These are phyloP conservation scores for Cataglyphis livida DNA, from an alignment of 2,888 invertebrate genomes.

Conservation along the genomic window DNA sequence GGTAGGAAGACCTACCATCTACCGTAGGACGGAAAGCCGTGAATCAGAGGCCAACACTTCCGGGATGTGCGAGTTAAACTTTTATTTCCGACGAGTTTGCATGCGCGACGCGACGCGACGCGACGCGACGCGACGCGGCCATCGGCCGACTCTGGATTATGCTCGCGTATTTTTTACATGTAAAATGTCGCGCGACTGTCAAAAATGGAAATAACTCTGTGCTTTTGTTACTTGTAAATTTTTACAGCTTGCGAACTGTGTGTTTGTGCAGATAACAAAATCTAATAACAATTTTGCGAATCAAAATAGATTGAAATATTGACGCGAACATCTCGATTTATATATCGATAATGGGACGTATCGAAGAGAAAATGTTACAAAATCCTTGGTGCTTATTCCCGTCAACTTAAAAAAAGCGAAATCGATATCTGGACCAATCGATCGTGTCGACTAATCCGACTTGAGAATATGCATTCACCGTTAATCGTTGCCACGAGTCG, in stretches of 20 bases:
- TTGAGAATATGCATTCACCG: conserved; percentile 46
- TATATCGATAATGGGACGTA: not conserved
- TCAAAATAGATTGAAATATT: not conserved
- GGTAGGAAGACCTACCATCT: conserved; percentile 70
- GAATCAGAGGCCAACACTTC: conserved; percentile 61
- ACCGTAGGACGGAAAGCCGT: conserved; percentile 62
- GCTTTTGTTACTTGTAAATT: not conserved
- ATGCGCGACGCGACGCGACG: conserved; percentile 57
- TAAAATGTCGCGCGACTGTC: not conserved
- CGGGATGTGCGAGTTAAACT: conserved; percentile 65
- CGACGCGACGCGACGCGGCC: conserved; percentile 29
- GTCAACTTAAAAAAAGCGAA: conserved; percentile 22
- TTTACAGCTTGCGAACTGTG: not conserved
- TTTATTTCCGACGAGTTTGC: conserved; percentile 63
- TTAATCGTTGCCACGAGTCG: conserved; percentile 24
- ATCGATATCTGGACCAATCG: conserved; percentile 30
- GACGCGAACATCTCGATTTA: not conserved
- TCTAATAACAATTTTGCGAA: conserved; percentile 12
- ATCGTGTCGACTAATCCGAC: conserved; percentile 42
- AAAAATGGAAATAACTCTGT: conserved; percentile 12
- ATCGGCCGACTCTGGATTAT: conserved; percentile 26
- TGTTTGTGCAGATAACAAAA: not conserved
- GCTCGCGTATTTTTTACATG: conserved; percentile 45
- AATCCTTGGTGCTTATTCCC: not conserved
- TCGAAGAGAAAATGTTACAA: not conserved